Conservation (phyloP, 2,888 invertebrate genomes). For the Esperia sulphurella region DNA sequence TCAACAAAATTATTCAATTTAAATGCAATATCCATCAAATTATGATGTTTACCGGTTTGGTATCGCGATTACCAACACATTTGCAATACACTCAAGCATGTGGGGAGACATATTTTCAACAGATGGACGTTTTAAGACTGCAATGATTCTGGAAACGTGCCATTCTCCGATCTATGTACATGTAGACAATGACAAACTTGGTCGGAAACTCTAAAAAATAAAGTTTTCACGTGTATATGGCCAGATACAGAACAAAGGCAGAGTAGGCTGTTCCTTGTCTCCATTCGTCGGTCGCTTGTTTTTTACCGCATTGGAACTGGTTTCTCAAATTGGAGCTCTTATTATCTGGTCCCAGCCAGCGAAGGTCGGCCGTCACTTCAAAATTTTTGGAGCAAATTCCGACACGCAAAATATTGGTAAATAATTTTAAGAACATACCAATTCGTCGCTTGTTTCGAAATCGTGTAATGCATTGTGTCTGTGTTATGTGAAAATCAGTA, state of each 20-base stretch:
- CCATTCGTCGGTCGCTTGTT: slow-evolving; percentile 52
- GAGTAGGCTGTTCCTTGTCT: slow-evolving; percentile 50
- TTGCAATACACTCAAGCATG: no score
- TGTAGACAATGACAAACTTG: neutral
- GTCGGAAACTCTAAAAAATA: neutral
- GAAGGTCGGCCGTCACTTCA: slow-evolving; percentile 69
- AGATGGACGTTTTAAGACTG: no score
- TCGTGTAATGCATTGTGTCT: no score
- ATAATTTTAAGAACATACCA: slow-evolving; percentile 27
- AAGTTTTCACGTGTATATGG: neutral
- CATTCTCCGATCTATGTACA: no score
- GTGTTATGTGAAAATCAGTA: no score
- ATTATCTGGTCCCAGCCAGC: slow-evolving; percentile 67
- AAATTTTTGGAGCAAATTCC: slow-evolving; percentile 70
- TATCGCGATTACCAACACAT: no score
- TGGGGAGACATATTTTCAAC: no score
- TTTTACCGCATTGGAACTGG: slow-evolving; percentile 65
- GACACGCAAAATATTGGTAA: slow-evolving; percentile 71
- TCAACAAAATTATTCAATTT: no score
- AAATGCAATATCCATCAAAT: no score
- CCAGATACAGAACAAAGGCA: slow-evolving; percentile 48
- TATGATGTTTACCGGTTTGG: no score
- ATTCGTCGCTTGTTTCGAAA: no score
- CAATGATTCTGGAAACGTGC: no score
- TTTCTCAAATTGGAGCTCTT: slow-evolving; percentile 73